Evolutionary conservation across 2,113 vertebrate species (phyloP).

Genomic region (Columba livia): DNA sequence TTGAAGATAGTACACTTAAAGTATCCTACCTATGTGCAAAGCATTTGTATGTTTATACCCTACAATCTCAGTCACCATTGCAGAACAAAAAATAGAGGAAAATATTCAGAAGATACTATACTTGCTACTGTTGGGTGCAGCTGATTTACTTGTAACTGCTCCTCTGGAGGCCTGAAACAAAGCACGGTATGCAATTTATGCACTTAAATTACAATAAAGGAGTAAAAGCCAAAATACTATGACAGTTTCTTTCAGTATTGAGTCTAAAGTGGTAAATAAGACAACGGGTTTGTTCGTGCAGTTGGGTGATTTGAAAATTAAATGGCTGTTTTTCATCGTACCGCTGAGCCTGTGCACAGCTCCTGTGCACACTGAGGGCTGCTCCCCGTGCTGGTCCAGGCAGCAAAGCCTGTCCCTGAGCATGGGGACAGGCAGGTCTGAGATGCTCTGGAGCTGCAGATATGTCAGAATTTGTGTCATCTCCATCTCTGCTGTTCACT

Average conservation of each 20-base stretch:
- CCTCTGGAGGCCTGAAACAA: not conserved
- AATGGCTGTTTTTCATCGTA: not conserved
- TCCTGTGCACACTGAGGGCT: not conserved
- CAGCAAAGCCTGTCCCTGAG: not conserved
- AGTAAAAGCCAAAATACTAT: not conserved
- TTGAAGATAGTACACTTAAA: not conserved
- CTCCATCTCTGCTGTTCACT: not conserved
- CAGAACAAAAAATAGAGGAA: not conserved
- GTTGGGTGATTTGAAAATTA: not conserved
- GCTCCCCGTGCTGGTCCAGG: not conserved
- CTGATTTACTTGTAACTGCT: not conserved
- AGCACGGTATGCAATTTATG: not conserved
- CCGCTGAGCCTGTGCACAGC: not conserved
- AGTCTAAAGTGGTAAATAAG: not conserved
- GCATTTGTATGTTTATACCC: not conserved
- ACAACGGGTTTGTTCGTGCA: not conserved
- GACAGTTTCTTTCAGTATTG: not conserved
- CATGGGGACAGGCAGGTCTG: rapidly evolving
- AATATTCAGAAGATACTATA: not conserved
- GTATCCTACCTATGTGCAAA: not conserved
- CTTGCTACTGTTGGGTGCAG: not conserved
- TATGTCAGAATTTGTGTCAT: not conserved
- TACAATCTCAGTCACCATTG: not conserved
- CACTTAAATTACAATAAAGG: not conserved
- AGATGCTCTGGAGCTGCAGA: not conserved